Evolutionary conservation across 2,888 invertebrate species (phyloP).

Genomic region (Himalopsyche tibetana): DNA sequence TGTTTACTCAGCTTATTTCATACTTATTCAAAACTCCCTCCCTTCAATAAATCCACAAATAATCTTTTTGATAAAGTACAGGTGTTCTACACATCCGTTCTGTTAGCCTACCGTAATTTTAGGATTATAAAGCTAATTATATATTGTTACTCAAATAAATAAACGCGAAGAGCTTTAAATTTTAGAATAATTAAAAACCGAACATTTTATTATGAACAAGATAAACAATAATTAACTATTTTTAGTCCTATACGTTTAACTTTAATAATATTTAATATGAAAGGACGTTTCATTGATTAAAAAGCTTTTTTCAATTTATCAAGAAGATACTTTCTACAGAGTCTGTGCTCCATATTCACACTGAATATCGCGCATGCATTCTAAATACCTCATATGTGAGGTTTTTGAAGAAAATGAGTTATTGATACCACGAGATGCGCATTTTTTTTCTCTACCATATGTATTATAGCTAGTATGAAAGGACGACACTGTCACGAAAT

Average conservation of each 20-base stretch:
- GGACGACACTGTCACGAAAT: too few species aligned
- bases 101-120: not conserved
- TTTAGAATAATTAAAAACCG: not conserved
- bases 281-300: not conserved
- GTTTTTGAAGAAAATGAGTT: too few species aligned
- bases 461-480: too few species aligned
- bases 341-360: too few species aligned
- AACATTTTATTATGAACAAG: not conserved
- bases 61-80: slow-evolving; percentile 17
- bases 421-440: too few species aligned
- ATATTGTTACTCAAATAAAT: not conserved
- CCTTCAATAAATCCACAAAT: slow-evolving; percentile 5
- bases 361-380: too few species aligned
- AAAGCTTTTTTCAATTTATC: too few species aligned
- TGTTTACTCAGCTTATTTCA: slow-evolving; percentile 7
- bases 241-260: not conserved
- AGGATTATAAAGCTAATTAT: not conserved
- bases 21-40: not conserved
- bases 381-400: too few species aligned
- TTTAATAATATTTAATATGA: not conserved
- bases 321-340: too few species aligned
- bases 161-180: not conserved
- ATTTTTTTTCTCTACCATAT: too few species aligned
- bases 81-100: not conserved
- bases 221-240: not conserved